A percentile compares a stretch with the other conserved stretches of the same genome.
phyloP scores from a whole-genome alignment of 2,113 vertebrate species.

The Clarias macrocephalus region DNA sequence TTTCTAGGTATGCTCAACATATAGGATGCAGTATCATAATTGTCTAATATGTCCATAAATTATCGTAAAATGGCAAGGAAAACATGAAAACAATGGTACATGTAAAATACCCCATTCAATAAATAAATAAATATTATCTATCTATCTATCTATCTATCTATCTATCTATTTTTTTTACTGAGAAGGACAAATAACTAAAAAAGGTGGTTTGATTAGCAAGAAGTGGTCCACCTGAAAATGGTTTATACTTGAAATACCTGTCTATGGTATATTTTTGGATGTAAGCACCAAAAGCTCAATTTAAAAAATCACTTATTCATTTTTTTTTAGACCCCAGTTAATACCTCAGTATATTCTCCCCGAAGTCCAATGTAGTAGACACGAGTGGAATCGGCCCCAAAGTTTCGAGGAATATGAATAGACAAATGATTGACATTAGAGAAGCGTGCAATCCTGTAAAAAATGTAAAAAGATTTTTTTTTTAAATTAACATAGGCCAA shows the following conservation, averaged over 20 bases:
- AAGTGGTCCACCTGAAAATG: background rate
- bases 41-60: background rate
- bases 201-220: background rate
- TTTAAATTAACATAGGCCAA: background rate
- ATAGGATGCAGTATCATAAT: background rate
- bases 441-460: conserved; percentile 88
- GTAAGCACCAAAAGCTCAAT: background rate
- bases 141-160: too few species aligned
- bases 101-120: background rate
- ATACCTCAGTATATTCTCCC: conserved; percentile 91
- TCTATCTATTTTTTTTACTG: background rate
- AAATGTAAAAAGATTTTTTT: background rate
- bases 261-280: background rate
- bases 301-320: background rate
- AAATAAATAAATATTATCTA: background rate
- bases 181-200: background rate
- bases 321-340: conserved; percentile 26
- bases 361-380: conserved; percentile 92
- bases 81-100: background rate
- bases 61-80: background rate
- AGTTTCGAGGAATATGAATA: conserved; percentile 94
- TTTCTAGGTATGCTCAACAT: background rate
- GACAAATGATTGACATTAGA: conserved; percentile 90
- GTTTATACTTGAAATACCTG: background rate
- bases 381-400: conserved; percentile 85